Conservation (phyloP, 2,888 invertebrate genomes). For the Rhopalosiphum nymphaeae region DNA sequence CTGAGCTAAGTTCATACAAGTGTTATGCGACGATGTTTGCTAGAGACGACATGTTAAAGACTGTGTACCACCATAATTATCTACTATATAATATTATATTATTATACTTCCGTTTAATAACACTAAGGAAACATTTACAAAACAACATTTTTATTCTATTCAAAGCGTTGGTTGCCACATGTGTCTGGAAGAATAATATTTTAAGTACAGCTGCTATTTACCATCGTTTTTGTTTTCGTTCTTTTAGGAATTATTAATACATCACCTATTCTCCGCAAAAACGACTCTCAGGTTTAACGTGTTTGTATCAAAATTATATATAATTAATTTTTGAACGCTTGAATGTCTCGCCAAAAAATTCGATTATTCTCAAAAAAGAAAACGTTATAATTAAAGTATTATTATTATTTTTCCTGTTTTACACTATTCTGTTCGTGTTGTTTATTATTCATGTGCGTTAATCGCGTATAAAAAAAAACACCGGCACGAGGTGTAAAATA, state of each 20-base stretch:
- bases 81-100: background rate
- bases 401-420: background rate
- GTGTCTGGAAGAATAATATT: constrained; percentile 31
- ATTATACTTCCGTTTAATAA: constrained; percentile 34
- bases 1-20: background rate
- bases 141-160: constrained; percentile 19
- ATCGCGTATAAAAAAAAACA: background rate
- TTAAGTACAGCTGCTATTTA: constrained; percentile 52
- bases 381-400: background rate
- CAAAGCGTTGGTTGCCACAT: constrained; percentile 37
- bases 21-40: background rate
- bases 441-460: background rate
- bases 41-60: background rate
- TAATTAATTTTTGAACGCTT: background rate
- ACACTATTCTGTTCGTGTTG: background rate
- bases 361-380: background rate
- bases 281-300: background rate
- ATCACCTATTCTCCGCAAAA: background rate
- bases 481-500: background rate
- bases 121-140: constrained; percentile 26
- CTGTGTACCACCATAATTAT: background rate
- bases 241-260: background rate
- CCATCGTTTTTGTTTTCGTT: constrained; percentile 27
- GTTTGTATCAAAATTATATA: background rate
- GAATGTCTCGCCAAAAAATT: background rate